Evolutionary conservation across 1,140 invertebrate species (phyloP).

Genomic region (Steinernema feltiae): DNA sequence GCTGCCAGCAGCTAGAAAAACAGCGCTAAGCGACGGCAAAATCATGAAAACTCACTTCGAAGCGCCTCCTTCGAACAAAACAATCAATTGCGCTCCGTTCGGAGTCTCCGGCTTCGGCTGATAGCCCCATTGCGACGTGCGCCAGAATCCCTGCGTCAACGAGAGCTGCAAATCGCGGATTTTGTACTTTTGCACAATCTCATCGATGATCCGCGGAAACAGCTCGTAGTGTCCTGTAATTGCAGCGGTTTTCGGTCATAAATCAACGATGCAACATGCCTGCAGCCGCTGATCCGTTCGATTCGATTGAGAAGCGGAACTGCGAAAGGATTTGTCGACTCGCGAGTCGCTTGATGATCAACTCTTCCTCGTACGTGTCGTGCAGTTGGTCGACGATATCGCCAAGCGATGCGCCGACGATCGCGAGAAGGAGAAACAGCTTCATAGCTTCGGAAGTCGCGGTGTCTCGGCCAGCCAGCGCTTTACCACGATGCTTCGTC

Average conservation of each 20-base stretch:
- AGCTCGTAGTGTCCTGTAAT: slow-evolving; percentile 65
- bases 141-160: slow-evolving; percentile 85
- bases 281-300: not conserved
- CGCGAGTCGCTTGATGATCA: not conserved
- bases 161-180: slow-evolving; percentile 83
- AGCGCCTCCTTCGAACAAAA: slow-evolving; percentile 72
- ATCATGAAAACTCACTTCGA: slow-evolving; percentile 16
- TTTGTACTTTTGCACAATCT: slow-evolving; percentile 76
- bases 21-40: not conserved
- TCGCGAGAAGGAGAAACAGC: too few relatives aligned
- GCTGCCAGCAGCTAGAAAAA: too few relatives aligned
- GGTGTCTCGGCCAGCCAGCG: too few relatives aligned
- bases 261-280: not conserved
- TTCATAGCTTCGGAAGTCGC: too few relatives aligned
- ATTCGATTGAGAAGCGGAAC: not conserved
- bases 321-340: not conserved
- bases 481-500: too few relatives aligned
- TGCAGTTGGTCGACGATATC: not conserved
- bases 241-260: not conserved
- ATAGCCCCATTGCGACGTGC: slow-evolving; percentile 83
- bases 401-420: not conserved
- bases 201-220: slow-evolving; percentile 80
- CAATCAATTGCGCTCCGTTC: slow-evolving; percentile 83
- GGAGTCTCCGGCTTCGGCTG: slow-evolving; percentile 73
- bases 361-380: not conserved